Conservation (phyloP, 1,140 invertebrate species). For the Lepidostoma basale region DNA sequence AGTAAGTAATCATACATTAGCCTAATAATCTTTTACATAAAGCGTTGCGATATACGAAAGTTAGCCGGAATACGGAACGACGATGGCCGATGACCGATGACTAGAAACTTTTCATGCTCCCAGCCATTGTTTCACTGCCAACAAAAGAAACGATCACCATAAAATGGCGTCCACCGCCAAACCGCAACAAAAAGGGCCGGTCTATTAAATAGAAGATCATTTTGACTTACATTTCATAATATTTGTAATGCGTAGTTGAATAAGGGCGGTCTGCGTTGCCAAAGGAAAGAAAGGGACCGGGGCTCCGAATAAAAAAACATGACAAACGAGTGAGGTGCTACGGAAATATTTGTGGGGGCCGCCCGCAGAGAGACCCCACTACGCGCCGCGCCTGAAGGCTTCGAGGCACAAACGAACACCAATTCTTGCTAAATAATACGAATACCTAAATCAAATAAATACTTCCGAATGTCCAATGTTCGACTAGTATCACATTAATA, state of each 20-base stretch:
- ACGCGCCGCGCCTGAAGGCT: no score
- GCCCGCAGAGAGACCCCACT: slow-evolving; percentile 38
- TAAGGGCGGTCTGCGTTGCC: slow-evolving; percentile 33
- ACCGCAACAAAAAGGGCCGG: slow-evolving; percentile 40
- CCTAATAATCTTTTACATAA: no score
- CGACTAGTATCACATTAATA: no score
- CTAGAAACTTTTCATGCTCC: slow-evolving; percentile 4
- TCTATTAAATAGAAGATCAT: slow-evolving; percentile 44
- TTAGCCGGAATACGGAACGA: no score
- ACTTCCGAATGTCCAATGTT: no score
- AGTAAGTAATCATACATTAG: no score
- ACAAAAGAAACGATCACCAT: slow-evolving; percentile 18
- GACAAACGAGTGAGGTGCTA: slow-evolving; percentile 46
- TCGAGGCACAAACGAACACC: no score
- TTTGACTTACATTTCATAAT: slow-evolving; percentile 47
- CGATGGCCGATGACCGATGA: no score
- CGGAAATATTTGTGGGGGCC: slow-evolving; percentile 44
- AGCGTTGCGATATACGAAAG: no score
- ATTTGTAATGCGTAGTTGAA: slow-evolving; percentile 46
- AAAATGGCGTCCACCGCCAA: slow-evolving; percentile 37
- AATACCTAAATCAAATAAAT: no score
- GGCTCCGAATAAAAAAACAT: slow-evolving; percentile 37
- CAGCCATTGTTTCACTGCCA: slow-evolving; percentile 15
- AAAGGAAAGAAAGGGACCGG: slow-evolving; percentile 29
- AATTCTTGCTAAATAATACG: no score